Percentiles rank a stretch among this genome's conserved stretches.
Conservation (phyloP, 2,797 vertebrate genomes). For the Pipistrellus kuhlii region DNA sequence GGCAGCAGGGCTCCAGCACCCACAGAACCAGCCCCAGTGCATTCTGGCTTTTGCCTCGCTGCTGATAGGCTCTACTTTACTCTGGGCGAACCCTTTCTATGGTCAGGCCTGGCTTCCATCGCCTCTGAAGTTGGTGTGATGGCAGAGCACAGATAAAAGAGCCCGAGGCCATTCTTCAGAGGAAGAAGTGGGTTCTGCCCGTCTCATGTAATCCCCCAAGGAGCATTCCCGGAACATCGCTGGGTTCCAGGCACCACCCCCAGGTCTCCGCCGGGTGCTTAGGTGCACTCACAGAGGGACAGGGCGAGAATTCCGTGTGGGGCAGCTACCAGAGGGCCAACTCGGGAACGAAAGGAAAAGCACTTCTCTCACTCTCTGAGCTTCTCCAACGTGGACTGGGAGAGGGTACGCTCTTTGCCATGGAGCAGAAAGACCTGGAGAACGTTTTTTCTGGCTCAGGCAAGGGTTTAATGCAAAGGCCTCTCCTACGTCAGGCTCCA, state of each 20-base stretch:
- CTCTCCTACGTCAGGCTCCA: not conserved
- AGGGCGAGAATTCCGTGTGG: not conserved
- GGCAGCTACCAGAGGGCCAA: not conserved
- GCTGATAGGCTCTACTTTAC: slow-evolving; percentile 48
- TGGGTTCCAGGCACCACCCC: not conserved
- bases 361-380: not conserved
- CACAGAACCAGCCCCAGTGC: not conserved
- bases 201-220: not conserved
- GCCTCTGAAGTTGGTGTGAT: slow-evolving; percentile 31
- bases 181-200: not conserved
- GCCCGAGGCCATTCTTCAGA: not conserved
- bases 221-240: not conserved
- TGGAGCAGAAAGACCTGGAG: slow-evolving; percentile 5
- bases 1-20: not conserved
- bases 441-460: not conserved
- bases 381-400: not conserved
- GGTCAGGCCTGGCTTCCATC: slow-evolving; percentile 31
- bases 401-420: not conserved
- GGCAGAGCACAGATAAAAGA: slow-evolving; percentile 49
- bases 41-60: slow-evolving; percentile 24
- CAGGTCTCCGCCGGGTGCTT: not conserved
- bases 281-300: not conserved
- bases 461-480: not conserved
- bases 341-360: not conserved
- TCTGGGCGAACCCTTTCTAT: slow-evolving; percentile 52